Percentiles rank a stretch among this genome's conserved stretches.
phyloP scores from a whole-genome alignment of 2,797 vertebrate species.

The Rousettus madagascariensis region DNA sequence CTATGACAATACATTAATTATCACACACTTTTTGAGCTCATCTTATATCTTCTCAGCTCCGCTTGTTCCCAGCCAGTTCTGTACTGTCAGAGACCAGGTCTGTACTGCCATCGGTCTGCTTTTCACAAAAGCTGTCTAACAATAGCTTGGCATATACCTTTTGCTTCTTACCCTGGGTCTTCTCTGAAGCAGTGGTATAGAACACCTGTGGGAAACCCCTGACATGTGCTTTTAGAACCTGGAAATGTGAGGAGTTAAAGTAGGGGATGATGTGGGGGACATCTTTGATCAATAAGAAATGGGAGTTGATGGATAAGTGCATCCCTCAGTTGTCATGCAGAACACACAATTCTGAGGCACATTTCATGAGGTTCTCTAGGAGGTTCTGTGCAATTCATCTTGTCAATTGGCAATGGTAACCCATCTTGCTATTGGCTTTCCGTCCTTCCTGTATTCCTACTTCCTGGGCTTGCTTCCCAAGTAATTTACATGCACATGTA shows the following conservation, averaged over 20 bases:
- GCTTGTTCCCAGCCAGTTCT: not conserved
- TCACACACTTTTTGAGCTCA: not conserved
- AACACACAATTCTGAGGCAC: not conserved
- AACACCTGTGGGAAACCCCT: not conserved
- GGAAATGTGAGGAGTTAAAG: not conserved
- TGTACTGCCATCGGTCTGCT: not conserved
- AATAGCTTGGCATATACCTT: not conserved
- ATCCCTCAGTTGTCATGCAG: not conserved
- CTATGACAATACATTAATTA: not conserved
- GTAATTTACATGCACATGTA: not conserved
- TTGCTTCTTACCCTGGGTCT: not conserved
- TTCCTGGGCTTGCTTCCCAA: not conserved
- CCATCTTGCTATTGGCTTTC: not conserved
- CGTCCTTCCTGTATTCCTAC: not conserved
- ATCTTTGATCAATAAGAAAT: not conserved
- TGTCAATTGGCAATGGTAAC: not conserved
- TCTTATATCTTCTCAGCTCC: not conserved
- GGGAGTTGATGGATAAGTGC: not conserved
- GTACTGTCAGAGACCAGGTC: not conserved
- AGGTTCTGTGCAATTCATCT: not conserved
- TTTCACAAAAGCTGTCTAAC: not conserved
- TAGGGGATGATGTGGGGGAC: accelerated
- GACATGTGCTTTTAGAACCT: not conserved
- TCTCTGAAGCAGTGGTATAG: not conserved
- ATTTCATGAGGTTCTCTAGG: not conserved